A percentile compares a stretch with the other conserved stretches of the same genome.
These are phyloP conservation scores for Pyrocephalus nanus DNA, from an alignment of 2,797 vertebrate species.

Conservation along the genomic window DNA sequence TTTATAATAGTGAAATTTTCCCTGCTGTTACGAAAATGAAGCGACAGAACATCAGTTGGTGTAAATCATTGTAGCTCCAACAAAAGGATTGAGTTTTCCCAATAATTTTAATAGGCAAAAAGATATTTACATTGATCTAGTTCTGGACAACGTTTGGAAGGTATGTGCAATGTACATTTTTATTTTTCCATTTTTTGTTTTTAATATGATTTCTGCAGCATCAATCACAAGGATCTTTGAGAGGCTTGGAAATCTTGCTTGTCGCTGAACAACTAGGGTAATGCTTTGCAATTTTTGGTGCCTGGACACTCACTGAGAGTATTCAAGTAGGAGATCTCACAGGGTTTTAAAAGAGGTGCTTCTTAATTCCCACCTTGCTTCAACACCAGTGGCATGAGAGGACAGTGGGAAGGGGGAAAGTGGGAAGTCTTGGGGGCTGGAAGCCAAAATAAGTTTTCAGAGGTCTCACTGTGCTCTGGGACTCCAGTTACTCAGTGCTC, in stretches of 20 bases:
- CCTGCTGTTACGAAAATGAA: conserved; percentile 67
- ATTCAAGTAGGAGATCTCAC: background rate
- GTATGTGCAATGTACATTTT: background rate
- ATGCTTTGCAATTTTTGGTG: background rate
- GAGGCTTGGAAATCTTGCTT: background rate
- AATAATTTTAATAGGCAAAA: conserved; percentile 20
- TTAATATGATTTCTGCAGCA: background rate
- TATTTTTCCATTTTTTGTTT: background rate
- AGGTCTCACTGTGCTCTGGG: background rate
- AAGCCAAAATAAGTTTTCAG: background rate
- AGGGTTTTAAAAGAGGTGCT: background rate
- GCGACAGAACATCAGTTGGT: conserved; percentile 1
- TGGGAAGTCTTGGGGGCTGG: background rate
- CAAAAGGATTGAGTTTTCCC: background rate
- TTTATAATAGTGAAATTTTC: conserved; percentile 63
- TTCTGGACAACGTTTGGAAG: background rate
- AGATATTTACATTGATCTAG: conserved; percentile 9
- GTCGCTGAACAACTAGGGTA: background rate
- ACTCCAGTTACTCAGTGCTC: background rate
- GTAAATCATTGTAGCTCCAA: conserved; percentile 5
- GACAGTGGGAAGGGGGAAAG: background rate
- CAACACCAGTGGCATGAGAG: background rate
- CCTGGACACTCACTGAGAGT: background rate
- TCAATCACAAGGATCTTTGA: background rate
- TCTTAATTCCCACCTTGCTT: background rate